These are phyloP conservation scores for Pelvicachromis taeniatus DNA, from an alignment of 2,113 vertebrate species.

Conservation along the genomic window DNA sequence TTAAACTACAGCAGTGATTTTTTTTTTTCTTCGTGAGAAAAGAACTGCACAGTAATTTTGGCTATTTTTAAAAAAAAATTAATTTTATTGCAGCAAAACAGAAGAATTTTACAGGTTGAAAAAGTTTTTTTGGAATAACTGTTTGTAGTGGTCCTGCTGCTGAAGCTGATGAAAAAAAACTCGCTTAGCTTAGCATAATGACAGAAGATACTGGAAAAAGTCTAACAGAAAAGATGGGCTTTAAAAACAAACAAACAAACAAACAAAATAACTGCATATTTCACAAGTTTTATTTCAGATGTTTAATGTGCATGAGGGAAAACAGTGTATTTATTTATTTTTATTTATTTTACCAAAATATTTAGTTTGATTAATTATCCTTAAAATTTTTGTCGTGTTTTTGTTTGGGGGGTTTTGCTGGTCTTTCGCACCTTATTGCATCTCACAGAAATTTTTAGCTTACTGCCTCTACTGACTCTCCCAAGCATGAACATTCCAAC, in stretches of 20 bases:
- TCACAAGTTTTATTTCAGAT: not conserved
- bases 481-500: not conserved
- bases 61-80: not conserved
- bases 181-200: not conserved
- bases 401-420: fast-evolving
- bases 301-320: not conserved
- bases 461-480: not conserved
- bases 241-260: not conserved
- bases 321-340: not conserved
- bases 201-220: not conserved
- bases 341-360: not conserved
- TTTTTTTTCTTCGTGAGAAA: not conserved
- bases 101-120: not conserved
- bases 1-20: not conserved
- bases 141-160: not conserved
- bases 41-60: not conserved
- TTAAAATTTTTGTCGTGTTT: not conserved
- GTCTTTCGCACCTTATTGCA: not conserved
- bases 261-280: not conserved
- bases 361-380: not conserved
- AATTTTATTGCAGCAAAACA: not conserved
- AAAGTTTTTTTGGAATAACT: not conserved
- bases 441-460: not conserved
- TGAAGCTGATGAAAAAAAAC: not conserved
- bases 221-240: not conserved